These are phyloP conservation scores for Acleris cristana DNA, from an alignment of 2,888 invertebrate genomes.

Conservation along the genomic window DNA sequence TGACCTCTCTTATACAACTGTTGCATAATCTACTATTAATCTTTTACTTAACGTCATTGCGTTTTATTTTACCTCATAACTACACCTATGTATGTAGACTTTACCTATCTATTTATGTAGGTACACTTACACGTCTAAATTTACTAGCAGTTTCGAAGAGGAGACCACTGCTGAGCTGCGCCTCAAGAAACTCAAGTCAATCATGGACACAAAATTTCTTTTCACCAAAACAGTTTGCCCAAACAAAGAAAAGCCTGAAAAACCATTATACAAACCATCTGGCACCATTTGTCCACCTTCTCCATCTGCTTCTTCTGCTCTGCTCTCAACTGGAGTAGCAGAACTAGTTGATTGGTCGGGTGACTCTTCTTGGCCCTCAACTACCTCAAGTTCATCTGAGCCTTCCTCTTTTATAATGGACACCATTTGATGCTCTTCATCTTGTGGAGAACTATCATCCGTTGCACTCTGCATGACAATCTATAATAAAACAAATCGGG, in stretches of 20 bases:
- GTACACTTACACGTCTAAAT: too few species aligned
- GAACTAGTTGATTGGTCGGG: slow-evolving; percentile 81
- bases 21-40: too few species aligned
- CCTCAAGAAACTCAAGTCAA: too few species aligned
- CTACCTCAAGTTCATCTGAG: slow-evolving; percentile 62
- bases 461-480: slow-evolving; percentile 56
- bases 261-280: slow-evolving; percentile 61
- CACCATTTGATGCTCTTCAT: slow-evolving; percentile 67
- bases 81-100: too few species aligned
- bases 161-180: too few species aligned
- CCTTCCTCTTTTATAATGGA: slow-evolving; percentile 65
- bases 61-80: too few species aligned
- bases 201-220: too few species aligned
- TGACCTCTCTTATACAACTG: too few species aligned
- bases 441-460: slow-evolving; percentile 70
- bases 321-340: slow-evolving; percentile 73
- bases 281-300: slow-evolving; percentile 69
- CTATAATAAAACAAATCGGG: background rate
- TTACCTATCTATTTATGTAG: too few species aligned
- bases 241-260: background rate
- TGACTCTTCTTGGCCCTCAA: slow-evolving; percentile 72
- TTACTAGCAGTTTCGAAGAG: too few species aligned
- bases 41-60: too few species aligned
- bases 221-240: too few species aligned
- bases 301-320: slow-evolving; percentile 56